These are phyloP conservation scores for Tadarida brasiliensis DNA, from an alignment of 2,797 vertebrate species.

Conservation along the genomic window DNA sequence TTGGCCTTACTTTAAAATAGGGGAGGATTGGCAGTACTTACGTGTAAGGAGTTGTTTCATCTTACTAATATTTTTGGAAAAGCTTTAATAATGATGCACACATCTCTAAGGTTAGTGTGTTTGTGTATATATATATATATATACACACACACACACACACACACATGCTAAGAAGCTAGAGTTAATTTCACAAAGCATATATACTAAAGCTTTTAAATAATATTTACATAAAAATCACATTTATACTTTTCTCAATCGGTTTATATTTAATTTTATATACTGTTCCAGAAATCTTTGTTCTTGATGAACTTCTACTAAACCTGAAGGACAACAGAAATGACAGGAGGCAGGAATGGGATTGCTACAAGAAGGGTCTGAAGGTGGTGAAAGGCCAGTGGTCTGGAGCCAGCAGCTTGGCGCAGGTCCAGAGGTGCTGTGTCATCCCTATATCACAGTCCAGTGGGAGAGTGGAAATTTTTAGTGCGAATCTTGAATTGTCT, in stretches of 20 bases:
- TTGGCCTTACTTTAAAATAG: neutral
- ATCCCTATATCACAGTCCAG: rapidly evolving
- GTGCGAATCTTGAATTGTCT: neutral
- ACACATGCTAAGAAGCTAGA: neutral
- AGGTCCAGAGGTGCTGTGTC: neutral
- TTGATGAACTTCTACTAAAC: neutral
- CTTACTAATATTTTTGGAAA: neutral
- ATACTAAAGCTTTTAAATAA: neutral
- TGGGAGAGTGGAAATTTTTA: neutral
- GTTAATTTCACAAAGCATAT: neutral
- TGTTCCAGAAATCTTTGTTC: neutral
- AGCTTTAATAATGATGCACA: neutral
- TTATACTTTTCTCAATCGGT: neutral
- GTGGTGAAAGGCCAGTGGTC: neutral
- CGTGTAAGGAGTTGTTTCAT: slow-evolving; percentile 19
- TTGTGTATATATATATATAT: too few relatives aligned
- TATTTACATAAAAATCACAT: neutral
- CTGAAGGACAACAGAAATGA: neutral
- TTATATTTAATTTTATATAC: slow-evolving; percentile 9
- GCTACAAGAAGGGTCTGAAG: neutral
- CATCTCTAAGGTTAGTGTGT: neutral
- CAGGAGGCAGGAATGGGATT: neutral
- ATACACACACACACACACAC: too few relatives aligned
- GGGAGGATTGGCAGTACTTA: neutral
- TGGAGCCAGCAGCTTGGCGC: neutral